Evolutionary conservation across 1,140 invertebrate genomes (phyloP).

Genomic region (Bradynema listronoti): DNA sequence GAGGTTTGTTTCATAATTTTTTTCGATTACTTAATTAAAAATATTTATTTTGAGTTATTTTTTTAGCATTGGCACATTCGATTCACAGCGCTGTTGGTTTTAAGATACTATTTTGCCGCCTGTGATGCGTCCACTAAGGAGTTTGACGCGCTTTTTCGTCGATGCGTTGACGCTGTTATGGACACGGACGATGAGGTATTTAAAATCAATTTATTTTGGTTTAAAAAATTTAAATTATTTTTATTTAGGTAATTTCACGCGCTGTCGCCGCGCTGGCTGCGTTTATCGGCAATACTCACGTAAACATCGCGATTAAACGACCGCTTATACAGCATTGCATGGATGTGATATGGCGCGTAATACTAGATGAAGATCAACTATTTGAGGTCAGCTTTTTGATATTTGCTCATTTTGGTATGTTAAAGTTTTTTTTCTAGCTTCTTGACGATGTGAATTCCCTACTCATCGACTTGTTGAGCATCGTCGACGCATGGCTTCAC

Average conservation of each 20-base stretch:
- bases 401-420: not conserved
- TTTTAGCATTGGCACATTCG: conserved; percentile 40
- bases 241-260: not conserved
- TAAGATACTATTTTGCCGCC: conserved; percentile 31
- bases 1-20: not conserved
- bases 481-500: conserved; percentile 36
- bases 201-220: too few relatives aligned
- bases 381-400: not conserved
- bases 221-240: too few relatives aligned
- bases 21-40: too few relatives aligned
- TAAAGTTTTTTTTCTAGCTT: conserved; percentile 22
- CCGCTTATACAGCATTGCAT: not conserved
- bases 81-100: conserved; percentile 37
- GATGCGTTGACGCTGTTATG: too few relatives aligned
- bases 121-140: too few relatives aligned
- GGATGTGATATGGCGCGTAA: not conserved
- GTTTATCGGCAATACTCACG: not conserved
- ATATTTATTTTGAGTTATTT: not conserved
- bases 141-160: too few relatives aligned
- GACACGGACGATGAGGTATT: too few relatives aligned
- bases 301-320: not conserved
- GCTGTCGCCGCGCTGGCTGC: not conserved
- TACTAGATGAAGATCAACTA: not conserved
- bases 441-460: conserved; percentile 39
- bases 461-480: conserved; percentile 33